These are phyloP conservation scores for Tetropium fuscum DNA, from an alignment of 2,888 invertebrate species.

Conservation along the genomic window DNA sequence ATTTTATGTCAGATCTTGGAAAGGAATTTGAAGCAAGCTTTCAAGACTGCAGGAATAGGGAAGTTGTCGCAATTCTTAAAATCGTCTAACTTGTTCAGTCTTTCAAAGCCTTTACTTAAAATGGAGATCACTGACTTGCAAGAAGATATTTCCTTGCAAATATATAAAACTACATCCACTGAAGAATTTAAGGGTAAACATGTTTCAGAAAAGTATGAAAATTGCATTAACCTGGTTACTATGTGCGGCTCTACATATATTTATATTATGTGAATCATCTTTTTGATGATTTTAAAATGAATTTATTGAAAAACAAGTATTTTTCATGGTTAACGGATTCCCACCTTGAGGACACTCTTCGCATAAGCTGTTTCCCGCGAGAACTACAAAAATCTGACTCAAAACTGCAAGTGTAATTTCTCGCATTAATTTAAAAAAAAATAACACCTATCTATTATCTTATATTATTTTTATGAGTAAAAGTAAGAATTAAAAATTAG, in stretches of 20 bases:
- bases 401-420: not conserved
- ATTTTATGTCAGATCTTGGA: slow-evolving; percentile 33
- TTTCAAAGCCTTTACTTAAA: slow-evolving; percentile 45
- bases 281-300: not conserved
- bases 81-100: slow-evolving; percentile 44
- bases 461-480: not conserved
- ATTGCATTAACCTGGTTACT: slow-evolving; percentile 23
- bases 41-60: slow-evolving; percentile 36
- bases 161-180: slow-evolving; percentile 40
- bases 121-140: slow-evolving; percentile 37
- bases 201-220: slow-evolving; percentile 36
- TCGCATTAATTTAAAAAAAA: too few species aligned
- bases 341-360: not conserved
- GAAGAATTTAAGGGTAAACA: slow-evolving; percentile 40
- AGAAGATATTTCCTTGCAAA: slow-evolving; percentile 42
- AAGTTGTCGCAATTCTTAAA: slow-evolving; percentile 35
- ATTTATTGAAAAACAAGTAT: not conserved
- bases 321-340: not conserved
- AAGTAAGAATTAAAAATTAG: not conserved
- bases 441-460: not conserved
- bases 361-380: not conserved
- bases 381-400: not conserved
- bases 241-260: slow-evolving; percentile 18
- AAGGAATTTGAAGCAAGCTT: slow-evolving; percentile 50
- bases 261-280: slow-evolving; percentile 6